These are phyloP conservation scores for Eupithecia insigniata DNA, from an alignment of 2,888 invertebrate species.

Conservation along the genomic window DNA sequence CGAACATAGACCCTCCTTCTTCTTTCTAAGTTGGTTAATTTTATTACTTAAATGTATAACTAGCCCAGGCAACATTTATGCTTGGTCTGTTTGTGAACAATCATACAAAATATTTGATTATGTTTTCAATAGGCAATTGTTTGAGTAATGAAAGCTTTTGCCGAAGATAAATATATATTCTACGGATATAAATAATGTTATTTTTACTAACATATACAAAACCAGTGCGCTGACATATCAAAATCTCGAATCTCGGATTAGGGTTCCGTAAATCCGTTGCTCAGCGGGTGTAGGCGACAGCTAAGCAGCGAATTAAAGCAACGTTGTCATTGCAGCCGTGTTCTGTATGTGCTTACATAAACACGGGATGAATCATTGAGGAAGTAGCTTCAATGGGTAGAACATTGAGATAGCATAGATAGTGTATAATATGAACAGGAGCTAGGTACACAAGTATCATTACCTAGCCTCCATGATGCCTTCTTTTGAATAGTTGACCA, in stretches of 20 bases:
- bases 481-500: no score
- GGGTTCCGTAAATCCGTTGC: constrained; percentile 6
- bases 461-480: no score
- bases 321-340: constrained; percentile 39
- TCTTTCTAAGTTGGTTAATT: no score
- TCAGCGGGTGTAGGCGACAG: constrained; percentile 43
- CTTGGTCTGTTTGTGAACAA: no score
- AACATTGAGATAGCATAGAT: not conserved
- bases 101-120: no score
- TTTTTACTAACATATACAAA: not conserved
- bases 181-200: not conserved
- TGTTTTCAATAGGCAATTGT: no score
- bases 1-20: no score
- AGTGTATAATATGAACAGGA: not conserved
- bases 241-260: constrained; percentile 14
- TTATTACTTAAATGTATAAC: no score
- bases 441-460: not conserved
- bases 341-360: constrained; percentile 26
- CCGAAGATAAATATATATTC: no score
- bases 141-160: no score
- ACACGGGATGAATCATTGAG: constrained; percentile 19
- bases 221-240: constrained; percentile 10
- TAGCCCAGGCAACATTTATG: no score
- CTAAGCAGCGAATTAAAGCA: constrained; percentile 26
- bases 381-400: not conserved